Evolutionary conservation across 2,888 invertebrate genomes (phyloP).

Genomic region (Tetrapedia diversipes): DNA sequence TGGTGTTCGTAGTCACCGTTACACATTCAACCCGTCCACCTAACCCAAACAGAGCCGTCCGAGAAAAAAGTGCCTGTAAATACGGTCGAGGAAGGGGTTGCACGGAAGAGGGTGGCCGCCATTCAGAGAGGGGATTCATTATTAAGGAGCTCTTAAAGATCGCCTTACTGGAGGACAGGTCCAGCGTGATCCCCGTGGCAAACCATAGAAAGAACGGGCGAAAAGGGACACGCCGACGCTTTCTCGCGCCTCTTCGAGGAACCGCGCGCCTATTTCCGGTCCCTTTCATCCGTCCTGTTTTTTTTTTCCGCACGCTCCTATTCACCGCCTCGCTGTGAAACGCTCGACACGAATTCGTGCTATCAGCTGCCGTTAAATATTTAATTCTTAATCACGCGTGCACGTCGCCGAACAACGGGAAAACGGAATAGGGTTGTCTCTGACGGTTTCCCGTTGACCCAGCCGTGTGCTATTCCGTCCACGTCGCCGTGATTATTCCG

Average conservation of each 20-base stretch:
- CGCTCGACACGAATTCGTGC: conserved; percentile 35
- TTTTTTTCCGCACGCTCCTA: conserved; percentile 36
- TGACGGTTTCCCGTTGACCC: neutral
- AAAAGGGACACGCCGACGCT: conserved; percentile 39
- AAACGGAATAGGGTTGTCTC: conserved; percentile 9
- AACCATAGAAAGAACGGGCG: conserved; percentile 21
- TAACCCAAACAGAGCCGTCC: neutral
- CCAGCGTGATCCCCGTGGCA: conserved; percentile 1
- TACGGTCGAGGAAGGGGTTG: neutral
- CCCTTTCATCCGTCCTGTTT: conserved; percentile 45
- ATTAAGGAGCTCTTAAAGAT: conserved; percentile 63
- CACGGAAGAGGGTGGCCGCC: conserved; percentile 5
- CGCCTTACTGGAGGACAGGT: conserved; percentile 39
- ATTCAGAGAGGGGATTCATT: conserved; percentile 63
- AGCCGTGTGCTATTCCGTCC: conserved; percentile 9
- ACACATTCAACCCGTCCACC: conserved; percentile 24
- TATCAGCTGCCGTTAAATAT: conserved; percentile 56
- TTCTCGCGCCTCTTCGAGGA: conserved; percentile 13
- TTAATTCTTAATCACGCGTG: conserved; percentile 67
- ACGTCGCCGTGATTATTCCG: conserved; percentile 46
- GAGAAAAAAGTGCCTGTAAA: conserved; percentile 28
- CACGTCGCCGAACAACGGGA: conserved; percentile 13
- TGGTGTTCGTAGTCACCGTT: conserved; percentile 16
- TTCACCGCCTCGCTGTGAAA: conserved; percentile 54
- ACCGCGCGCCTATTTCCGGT: conserved; percentile 46